Percentiles rank a stretch among this genome's conserved stretches.
phyloP scores from a whole-genome alignment of 2,113 vertebrate species.

The Micromys minutus region DNA sequence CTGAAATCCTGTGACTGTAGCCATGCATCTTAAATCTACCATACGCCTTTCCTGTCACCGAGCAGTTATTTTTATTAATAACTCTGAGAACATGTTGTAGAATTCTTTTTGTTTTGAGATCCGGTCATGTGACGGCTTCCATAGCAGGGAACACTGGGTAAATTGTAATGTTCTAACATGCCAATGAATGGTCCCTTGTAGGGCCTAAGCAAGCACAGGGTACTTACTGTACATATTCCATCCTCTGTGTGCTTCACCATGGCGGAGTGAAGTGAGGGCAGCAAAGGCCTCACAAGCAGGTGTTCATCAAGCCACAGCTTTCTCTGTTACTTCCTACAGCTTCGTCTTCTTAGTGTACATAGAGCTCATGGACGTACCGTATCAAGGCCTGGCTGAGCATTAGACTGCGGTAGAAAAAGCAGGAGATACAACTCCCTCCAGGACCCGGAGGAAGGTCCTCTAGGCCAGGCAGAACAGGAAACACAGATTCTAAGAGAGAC shows the following conservation, averaged over 20 bases:
- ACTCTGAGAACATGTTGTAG: slow-evolving; percentile 73
- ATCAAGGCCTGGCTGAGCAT: slow-evolving; percentile 56
- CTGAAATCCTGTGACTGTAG: slow-evolving; percentile 47
- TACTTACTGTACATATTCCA: slow-evolving; percentile 78
- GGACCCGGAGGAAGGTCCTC: slow-evolving; percentile 22
- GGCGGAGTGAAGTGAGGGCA: slow-evolving; percentile 80
- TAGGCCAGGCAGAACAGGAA: background rate
- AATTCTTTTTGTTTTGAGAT: slow-evolving; percentile 80
- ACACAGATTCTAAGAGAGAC: background rate
- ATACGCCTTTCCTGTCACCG: slow-evolving; percentile 65
- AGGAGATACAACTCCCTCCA: background rate
- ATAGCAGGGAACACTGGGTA: slow-evolving; percentile 81
- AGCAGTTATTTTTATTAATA: slow-evolving; percentile 81
- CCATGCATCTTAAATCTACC: slow-evolving; percentile 71
- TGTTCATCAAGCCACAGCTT: slow-evolving; percentile 72
- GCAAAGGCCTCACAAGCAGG: slow-evolving; percentile 69
- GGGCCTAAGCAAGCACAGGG: slow-evolving; percentile 85
- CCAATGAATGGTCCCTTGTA: slow-evolving; percentile 83
- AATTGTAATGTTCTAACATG: slow-evolving; percentile 81
- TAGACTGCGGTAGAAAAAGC: slow-evolving; percentile 5
- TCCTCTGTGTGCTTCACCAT: slow-evolving; percentile 76
- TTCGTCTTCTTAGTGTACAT: slow-evolving; percentile 60
- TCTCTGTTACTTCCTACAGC: slow-evolving; percentile 67
- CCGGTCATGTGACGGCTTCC: slow-evolving; percentile 77
- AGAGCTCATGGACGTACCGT: slow-evolving; percentile 47